Base-by-base conservation (phyloP, 2,113 vertebrate species). In the Gobius niger region DNA sequence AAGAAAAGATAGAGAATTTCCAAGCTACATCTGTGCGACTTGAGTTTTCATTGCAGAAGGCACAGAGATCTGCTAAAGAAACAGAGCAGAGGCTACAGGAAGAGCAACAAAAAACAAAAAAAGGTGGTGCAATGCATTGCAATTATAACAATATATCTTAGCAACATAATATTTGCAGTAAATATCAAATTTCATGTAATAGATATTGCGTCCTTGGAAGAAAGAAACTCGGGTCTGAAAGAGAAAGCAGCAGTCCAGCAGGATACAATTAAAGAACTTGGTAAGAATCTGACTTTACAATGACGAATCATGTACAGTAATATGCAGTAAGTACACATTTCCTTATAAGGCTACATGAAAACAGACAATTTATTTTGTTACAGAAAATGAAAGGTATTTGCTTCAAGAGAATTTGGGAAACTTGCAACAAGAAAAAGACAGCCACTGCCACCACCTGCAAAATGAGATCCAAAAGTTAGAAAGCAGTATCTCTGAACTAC, bases 81-180 rank as follows among this genome's bases (percentile, higher is more conserved):
- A 81, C 73, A 7, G 74, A 91, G 52, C 77, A 76, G 49, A 91
- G 60, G 69, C 80, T 94, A 46, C 89, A 93, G 47, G 56, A 0
- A 7, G 92, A 94, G 61, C 92, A 91, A 68, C 85, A 92, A 0
- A 85, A 92, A 5, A 87, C 94, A 1, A 90, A 69, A 18, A 92
- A 47, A 91, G 92, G 96, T 96, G 79, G 24, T 47, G 60, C 34
- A 34, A 73, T n/a, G n/a, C 54, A 5, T 51, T 6, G 18, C 1
- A 34, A 34, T 24, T 18, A n/a, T 16, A 0, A 46, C 6, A 10
- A 16, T 63, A 16, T 1, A 47, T 7, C 1, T 40, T 2, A 56
- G 1, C 65, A 16, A 65, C 0, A 65, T 74, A 6, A 47, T 9
- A 44, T 50, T 77, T 54, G 16, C 5, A 16, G 13, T 16, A n/a